These are phyloP conservation scores for Casuarius casuarius DNA, from an alignment of 2,113 vertebrate genomes.

Conservation along the genomic window DNA sequence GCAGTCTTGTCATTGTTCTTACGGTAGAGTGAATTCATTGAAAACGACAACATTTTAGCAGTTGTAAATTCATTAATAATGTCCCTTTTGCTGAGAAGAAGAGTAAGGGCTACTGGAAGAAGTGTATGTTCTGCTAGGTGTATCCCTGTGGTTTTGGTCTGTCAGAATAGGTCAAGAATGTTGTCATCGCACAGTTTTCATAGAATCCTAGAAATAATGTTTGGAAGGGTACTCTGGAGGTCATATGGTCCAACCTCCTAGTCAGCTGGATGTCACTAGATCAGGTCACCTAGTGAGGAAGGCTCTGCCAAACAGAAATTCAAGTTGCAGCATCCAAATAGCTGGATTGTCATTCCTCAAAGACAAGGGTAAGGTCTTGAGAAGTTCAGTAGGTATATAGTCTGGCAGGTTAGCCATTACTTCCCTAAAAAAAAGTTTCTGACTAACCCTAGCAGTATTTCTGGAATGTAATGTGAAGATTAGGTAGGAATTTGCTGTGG, in stretches of 20 bases:
- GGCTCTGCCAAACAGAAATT: background rate
- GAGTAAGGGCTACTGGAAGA: background rate
- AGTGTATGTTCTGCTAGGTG: background rate
- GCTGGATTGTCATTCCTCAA: background rate
- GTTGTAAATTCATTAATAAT: background rate
- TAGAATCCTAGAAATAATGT: background rate
- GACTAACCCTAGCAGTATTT: background rate
- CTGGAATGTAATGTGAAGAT: background rate
- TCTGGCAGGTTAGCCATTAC: background rate
- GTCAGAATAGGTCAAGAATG: background rate
- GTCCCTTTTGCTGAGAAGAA: background rate
- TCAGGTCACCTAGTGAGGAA: background rate
- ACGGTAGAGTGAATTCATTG: background rate
- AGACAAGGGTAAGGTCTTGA: background rate
- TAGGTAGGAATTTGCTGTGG: background rate
- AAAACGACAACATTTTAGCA: background rate
- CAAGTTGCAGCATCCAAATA: background rate
- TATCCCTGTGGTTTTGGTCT: background rate
- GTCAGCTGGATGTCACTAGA: background rate
- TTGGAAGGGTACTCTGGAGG: background rate
- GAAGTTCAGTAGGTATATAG: background rate
- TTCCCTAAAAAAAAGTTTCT: background rate
- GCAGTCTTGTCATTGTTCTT: background rate
- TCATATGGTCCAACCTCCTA: background rate
- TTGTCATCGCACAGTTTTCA: background rate